Base-by-base conservation (phyloP, 2,797 vertebrate genomes). In the Craterocephalus amniculus region DNA sequence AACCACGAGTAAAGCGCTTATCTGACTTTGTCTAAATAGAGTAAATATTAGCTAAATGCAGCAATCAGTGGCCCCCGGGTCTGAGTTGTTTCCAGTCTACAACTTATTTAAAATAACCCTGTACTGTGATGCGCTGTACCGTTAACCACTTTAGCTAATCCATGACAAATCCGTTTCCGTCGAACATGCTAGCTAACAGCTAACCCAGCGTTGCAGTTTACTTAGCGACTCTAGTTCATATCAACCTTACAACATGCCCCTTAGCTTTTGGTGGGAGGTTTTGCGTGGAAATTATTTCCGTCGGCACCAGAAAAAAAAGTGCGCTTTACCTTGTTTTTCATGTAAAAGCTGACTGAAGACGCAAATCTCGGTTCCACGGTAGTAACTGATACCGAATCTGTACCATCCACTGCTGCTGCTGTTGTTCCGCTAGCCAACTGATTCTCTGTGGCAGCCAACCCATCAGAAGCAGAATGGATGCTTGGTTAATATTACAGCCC, bases 371-470 rank as follows among this genome's bases (percentile, higher is more conserved):
- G 86, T 70, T 63, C 72, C 67, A 67, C 62, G 72, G 62, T 81
- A 54, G 61, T 3, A 70, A 78, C 54, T 67, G 78, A 62, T 64
- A 73, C 75, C 4, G 74, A 88, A 88, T 88, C 88, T 81, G 78
- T 40, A 85, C 71, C 82, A 79, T 88, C 84, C 89, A 77, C 77
- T 76, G 64, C 74, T 54, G 76, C 76, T 76, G 83, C 80, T 74
- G 88, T 78, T 89, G 86, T 83, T 87, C 88, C 80, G 78, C 86
- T 85, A 76, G 64, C 72, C 71, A 72, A 88, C 85, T 81, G 85
- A 70, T 79, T 36, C 34, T 56, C 62, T 63, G 78, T 62, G 63
- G 79, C 79, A 81, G 66, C 45, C 78, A 31, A 68, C 60, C 71
- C 59, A 6, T 22, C 43, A 12, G 32, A 78, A 62, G 68, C 72